These are phyloP conservation scores for Blastomussa wellsi DNA, from an alignment of 92 coral and sea anemone species.

Conservation along the genomic window DNA sequence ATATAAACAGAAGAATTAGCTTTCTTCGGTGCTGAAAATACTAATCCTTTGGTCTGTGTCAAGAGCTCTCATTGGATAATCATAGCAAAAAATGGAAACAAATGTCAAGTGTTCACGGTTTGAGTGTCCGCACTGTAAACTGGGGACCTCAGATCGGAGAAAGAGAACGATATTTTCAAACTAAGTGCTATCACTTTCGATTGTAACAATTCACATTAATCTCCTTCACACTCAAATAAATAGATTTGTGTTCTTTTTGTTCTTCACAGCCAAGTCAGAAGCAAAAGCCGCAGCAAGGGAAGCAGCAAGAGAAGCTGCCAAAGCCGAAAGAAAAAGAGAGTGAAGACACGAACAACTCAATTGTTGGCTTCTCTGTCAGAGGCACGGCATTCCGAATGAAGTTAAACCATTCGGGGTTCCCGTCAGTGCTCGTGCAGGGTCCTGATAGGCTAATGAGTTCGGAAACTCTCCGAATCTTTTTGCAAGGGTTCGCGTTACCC, in stretches of 20 bases:
- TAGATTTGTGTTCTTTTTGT: background rate
- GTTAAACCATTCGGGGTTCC: background rate
- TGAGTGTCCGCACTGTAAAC: too few species aligned
- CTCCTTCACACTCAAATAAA: too few species aligned
- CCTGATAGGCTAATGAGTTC: background rate
- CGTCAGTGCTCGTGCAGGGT: background rate
- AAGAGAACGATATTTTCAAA: too few species aligned
- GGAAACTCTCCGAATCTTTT: background rate
- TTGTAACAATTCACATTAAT: too few species aligned
- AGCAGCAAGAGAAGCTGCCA: slow-evolving; percentile 15
- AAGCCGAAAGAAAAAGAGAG: slow-evolving; percentile 21
- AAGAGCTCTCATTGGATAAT: too few species aligned
- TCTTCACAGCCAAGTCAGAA: slow-evolving; percentile 27
- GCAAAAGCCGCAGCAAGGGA: slow-evolving; percentile 43
- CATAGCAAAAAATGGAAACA: too few species aligned
- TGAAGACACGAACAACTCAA: background rate
- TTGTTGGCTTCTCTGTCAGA: background rate
- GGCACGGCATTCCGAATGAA: background rate
- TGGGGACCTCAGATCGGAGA: too few species aligned
- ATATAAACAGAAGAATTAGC: too few species aligned
- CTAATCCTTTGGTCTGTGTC: too few species aligned
- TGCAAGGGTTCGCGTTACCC: background rate
- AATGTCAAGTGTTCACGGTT: too few species aligned
- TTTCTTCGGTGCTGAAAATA: too few species aligned
- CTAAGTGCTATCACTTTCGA: too few species aligned